A percentile compares a stretch with the other conserved stretches of the same genome.
phyloP scores from a whole-genome alignment of 2,797 vertebrate genomes.

The Pangasius krempfi region DNA sequence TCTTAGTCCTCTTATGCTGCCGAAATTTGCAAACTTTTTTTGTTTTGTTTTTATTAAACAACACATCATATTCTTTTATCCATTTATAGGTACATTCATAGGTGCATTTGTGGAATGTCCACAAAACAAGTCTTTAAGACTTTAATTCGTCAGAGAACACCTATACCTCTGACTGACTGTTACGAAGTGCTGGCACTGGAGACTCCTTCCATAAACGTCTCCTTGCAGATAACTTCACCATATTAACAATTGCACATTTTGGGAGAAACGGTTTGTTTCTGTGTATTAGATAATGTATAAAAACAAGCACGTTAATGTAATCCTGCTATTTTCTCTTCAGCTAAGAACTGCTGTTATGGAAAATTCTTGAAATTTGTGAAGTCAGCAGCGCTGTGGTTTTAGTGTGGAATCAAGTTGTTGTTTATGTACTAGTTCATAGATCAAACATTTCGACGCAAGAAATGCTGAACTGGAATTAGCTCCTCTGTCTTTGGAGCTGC shows the following conservation, averaged over 20 bases:
- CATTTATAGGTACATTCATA: background rate
- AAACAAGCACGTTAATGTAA: background rate
- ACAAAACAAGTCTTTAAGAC: background rate
- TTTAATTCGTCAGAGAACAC: background rate
- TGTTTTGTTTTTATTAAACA: background rate
- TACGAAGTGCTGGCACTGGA: background rate
- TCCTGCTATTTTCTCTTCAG: background rate
- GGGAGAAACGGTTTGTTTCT: background rate
- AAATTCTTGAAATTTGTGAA: too few species aligned
- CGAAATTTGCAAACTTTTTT: background rate
- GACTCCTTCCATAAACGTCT: background rate
- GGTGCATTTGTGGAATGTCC: background rate
- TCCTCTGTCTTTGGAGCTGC: background rate
- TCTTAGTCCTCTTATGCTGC: too few species aligned
- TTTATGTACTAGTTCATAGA: background rate
- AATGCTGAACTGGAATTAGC: background rate
- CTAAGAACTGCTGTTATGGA: background rate
- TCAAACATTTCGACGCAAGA: background rate
- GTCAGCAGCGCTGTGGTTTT: background rate
- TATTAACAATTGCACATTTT: background rate
- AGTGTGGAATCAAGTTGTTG: background rate
- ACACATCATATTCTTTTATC: background rate
- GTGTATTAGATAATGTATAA: background rate
- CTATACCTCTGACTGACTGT: background rate
- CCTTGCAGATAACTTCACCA: background rate